These are phyloP conservation scores for Catagonus wagneri DNA, from an alignment of 2,113 vertebrate genomes.

Conservation along the genomic window DNA sequence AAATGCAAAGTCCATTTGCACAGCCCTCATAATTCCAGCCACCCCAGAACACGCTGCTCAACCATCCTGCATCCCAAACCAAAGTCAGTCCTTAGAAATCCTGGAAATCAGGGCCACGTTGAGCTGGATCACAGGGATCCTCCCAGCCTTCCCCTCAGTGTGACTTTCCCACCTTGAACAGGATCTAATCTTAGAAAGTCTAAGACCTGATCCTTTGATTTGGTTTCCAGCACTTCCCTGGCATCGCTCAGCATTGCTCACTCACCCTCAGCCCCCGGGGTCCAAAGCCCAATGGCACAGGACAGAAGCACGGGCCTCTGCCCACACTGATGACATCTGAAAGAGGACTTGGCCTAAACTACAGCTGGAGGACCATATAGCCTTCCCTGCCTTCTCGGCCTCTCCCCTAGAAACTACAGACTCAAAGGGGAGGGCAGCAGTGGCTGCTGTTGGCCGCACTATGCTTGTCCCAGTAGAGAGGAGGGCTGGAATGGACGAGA, in stretches of 20 bases:
- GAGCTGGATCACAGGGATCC: neutral
- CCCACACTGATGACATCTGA: fast-evolving
- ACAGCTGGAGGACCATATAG: fast-evolving
- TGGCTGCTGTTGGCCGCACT: fast-evolving
- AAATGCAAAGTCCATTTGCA: too few relatives aligned
- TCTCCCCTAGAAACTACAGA: neutral
- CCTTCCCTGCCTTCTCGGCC: neutral
- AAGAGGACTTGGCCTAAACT: neutral
- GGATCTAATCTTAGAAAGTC: neutral
- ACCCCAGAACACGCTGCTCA: neutral
- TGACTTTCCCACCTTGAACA: neutral
- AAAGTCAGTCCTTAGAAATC: neutral
- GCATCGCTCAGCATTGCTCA: fast-evolving
- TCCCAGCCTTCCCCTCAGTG: fast-evolving
- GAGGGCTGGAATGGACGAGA: neutral
- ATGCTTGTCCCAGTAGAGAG: neutral
- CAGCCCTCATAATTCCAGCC: fast-evolving
- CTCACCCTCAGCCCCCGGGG: neutral
- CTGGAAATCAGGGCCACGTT: neutral
- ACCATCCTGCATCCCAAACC: neutral
- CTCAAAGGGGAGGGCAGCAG: too few relatives aligned
- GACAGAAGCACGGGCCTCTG: neutral
- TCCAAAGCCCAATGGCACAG: neutral
- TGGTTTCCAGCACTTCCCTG: neutral
- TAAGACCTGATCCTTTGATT: neutral